phyloP scores from a whole-genome alignment of 2,888 invertebrate species.

The Cephus pulcher region DNA sequence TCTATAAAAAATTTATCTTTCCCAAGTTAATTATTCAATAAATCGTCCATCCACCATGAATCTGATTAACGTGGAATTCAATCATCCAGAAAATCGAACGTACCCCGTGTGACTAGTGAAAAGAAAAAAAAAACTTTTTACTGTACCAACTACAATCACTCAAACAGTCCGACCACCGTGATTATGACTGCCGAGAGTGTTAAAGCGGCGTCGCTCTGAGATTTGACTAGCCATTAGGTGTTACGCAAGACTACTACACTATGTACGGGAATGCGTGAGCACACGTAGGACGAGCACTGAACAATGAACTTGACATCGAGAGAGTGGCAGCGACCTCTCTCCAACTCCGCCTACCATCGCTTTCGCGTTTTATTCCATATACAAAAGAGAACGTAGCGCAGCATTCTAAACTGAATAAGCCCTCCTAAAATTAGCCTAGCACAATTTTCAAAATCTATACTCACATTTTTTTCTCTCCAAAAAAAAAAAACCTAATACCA shows the following conservation, averaged over 20 bases:
- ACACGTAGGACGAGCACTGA: constrained; percentile 52
- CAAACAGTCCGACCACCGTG: neutral
- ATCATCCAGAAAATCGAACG: neutral
- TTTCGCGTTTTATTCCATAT: neutral
- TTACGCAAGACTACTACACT: constrained; percentile 48
- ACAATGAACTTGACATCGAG: constrained; percentile 55
- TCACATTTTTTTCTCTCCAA: neutral
- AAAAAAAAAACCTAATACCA: neutral
- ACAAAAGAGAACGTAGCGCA: neutral
- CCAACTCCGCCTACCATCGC: constrained; percentile 24
- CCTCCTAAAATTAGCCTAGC: neutral
- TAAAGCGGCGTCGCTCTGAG: neutral
- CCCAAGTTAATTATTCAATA: neutral
- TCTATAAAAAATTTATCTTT: no score
- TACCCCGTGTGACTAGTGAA: neutral
- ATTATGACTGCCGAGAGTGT: no score
- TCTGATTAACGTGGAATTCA: neutral
- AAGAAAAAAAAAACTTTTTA: neutral
- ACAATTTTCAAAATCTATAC: neutral
- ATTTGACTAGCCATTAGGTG: constrained; percentile 26
- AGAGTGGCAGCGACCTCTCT: constrained; percentile 27
- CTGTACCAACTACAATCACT: neutral
- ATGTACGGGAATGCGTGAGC: constrained; percentile 48
- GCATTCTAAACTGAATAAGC: neutral
- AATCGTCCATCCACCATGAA: neutral